Conservation (phyloP, 1,140 invertebrate genomes). For the Drosophila pruinosa region DNA sequence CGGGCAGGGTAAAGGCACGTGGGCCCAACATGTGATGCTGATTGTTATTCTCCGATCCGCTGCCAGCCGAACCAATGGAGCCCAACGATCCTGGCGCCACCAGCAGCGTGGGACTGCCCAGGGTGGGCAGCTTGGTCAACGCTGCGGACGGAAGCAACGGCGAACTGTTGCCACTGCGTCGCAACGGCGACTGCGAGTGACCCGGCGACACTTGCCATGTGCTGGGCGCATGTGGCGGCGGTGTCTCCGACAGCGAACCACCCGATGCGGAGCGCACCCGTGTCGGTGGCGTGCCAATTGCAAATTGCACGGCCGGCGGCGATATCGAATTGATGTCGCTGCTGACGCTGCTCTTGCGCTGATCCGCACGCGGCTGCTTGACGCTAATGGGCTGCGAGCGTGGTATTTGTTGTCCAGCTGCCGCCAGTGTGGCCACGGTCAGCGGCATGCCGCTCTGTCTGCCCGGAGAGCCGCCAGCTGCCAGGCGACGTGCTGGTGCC, state of each 20-base stretch:
- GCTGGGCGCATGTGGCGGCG: slow-evolving; percentile 87
- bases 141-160: slow-evolving; percentile 87
- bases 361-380: slow-evolving; percentile 86
- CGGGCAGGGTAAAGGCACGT: slow-evolving; percentile 90
- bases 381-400: slow-evolving; percentile 93
- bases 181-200: slow-evolving; percentile 87
- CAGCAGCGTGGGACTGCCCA: slow-evolving; percentile 84
- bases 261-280: slow-evolving; percentile 86
- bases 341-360: slow-evolving; percentile 85
- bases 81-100: slow-evolving; percentile 83
- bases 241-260: slow-evolving; percentile 87
- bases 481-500: slow-evolving; percentile 85
- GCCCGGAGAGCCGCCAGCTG: slow-evolving; percentile 40
- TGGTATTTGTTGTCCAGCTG: slow-evolving; percentile 85
- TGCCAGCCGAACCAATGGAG: slow-evolving; percentile 83
- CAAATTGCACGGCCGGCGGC: slow-evolving; percentile 94
- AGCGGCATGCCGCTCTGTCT: slow-evolving; percentile 44
- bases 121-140: slow-evolving; percentile 85
- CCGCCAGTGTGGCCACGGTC: slow-evolving; percentile 54
- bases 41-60: slow-evolving; percentile 77
- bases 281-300: slow-evolving; percentile 93
- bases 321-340: slow-evolving; percentile 94
- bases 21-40: slow-evolving; percentile 87
- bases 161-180: slow-evolving; percentile 88
- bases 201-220: slow-evolving; percentile 90